Conservation (phyloP, 2,113 vertebrate species). For the Irena cyanogastra region DNA sequence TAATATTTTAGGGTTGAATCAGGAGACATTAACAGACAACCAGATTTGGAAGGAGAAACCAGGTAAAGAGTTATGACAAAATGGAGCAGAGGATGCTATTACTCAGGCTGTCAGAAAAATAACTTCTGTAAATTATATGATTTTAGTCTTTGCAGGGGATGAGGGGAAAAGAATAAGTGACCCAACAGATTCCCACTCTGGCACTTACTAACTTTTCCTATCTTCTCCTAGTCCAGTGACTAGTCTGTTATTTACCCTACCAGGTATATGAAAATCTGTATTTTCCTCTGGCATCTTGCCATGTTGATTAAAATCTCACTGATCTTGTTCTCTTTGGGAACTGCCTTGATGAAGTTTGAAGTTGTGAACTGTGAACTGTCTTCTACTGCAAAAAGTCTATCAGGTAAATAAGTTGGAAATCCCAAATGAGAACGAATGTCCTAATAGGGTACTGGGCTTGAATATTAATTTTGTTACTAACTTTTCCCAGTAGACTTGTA, state of each 20-base stretch:
- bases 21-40: neutral
- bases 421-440: neutral
- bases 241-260: neutral
- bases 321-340: neutral
- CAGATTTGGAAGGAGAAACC: neutral
- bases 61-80: neutral
- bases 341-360: neutral
- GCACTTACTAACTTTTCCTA: neutral
- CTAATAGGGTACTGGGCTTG: neutral
- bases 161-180: neutral
- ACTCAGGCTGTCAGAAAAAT: neutral
- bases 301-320: neutral
- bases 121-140: neutral
- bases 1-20: neutral
- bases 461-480: neutral
- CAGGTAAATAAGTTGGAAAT: neutral
- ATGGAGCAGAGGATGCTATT: neutral
- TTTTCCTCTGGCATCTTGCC: neutral
- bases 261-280: neutral
- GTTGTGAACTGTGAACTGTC: neutral
- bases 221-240: neutral
- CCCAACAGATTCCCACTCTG: neutral
- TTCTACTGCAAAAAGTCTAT: neutral
- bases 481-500: neutral
- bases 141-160: neutral